phyloP scores from a whole-genome alignment of 2,888 invertebrate genomes.

The Oligia fasciuncula region DNA sequence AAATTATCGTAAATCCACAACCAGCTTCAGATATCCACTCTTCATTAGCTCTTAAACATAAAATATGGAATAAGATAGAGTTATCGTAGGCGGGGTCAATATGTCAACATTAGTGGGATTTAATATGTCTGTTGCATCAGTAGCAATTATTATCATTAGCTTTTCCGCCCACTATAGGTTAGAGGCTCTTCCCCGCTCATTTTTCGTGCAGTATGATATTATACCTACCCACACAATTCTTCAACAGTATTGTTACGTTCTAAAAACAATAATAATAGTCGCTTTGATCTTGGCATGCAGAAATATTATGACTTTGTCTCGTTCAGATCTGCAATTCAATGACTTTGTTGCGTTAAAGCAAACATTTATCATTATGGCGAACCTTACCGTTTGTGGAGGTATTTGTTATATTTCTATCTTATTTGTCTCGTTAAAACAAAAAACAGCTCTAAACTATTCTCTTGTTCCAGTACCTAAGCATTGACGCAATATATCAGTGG shows the following conservation, averaged over 20 bases:
- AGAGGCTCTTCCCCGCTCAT: conserved; percentile 38
- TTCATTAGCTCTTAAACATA: conserved; percentile 29
- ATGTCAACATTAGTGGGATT: conserved; percentile 56
- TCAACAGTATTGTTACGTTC: conserved; percentile 22
- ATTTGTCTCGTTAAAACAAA: conserved; percentile 21
- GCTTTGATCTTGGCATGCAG: conserved; percentile 6
- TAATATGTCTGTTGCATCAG: conserved; percentile 55
- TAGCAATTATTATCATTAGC: conserved; percentile 49
- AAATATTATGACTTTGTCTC: conserved; percentile 34
- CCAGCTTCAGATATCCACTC: conserved; percentile 3
- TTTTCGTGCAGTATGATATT: conserved; percentile 28
- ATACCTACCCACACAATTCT: conserved; percentile 45
- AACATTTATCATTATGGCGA: conserved; percentile 20
- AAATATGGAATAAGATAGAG: conserved; percentile 35
- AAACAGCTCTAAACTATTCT: conserved; percentile 1
- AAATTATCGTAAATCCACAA: conserved; percentile 4
- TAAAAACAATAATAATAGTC: conserved; percentile 36
- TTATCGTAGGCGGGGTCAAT: conserved; percentile 54
- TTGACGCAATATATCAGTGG: conserved; percentile 9
- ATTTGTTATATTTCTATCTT: conserved; percentile 28
- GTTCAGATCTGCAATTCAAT: conserved; percentile 58
- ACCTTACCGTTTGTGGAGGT: conserved; percentile 19
- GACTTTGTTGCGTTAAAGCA: conserved; percentile 48
- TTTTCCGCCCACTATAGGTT: conserved; percentile 53
- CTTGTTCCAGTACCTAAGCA: neutral